These are phyloP conservation scores for Griposia aprilina DNA, from an alignment of 2,888 invertebrate species.

Conservation along the genomic window DNA sequence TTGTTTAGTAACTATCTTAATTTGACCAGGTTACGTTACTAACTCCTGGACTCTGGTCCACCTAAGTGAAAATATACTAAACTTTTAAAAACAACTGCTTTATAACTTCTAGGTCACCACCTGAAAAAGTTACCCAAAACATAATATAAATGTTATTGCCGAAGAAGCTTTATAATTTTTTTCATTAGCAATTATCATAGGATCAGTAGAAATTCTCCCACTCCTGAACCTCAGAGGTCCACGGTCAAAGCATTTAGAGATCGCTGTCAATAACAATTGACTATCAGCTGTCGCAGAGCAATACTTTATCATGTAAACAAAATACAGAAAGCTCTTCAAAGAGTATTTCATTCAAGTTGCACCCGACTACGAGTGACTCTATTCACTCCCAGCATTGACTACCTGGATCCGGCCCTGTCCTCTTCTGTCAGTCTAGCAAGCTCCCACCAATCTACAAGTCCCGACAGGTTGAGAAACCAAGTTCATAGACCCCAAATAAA, in stretches of 20 bases:
- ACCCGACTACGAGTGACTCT: neutral
- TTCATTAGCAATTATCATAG: neutral
- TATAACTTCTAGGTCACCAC: neutral
- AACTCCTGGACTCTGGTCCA: neutral
- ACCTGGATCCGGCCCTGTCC: conserved; percentile 52
- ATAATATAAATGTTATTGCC: neutral
- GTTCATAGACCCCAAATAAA: conserved; percentile 70
- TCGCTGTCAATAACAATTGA: neutral
- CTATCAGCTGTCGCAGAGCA: neutral
- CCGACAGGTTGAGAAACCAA: conserved; percentile 66
- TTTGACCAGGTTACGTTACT: neutral
- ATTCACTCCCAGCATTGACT: neutral
- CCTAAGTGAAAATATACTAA: neutral
- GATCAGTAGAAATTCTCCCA: neutral
- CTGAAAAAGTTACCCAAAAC: neutral
- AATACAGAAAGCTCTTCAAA: neutral
- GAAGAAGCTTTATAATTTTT: neutral
- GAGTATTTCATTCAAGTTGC: neutral
- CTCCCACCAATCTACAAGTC: conserved; percentile 73
- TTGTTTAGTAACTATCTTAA: neutral
- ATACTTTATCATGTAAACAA: neutral
- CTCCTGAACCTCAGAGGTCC: neutral
- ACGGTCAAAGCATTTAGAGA: neutral
- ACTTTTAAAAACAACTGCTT: neutral
- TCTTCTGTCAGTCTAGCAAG: conserved; percentile 60